These are phyloP conservation scores for Aegotheles bennettii DNA, from an alignment of 2,113 vertebrate species.

Conservation along the genomic window DNA sequence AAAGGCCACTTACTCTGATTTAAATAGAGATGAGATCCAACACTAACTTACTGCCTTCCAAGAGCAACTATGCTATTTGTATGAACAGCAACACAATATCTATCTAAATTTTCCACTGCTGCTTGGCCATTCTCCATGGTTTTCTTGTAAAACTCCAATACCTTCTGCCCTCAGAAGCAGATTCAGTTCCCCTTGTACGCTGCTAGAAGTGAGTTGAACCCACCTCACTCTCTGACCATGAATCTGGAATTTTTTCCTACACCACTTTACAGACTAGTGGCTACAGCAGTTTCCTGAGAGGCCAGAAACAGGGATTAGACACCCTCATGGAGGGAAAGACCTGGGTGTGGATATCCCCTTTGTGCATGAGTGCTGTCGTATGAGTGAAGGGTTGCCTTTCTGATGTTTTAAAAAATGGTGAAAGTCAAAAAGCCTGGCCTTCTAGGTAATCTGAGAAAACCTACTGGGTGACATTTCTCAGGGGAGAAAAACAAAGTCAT, in stretches of 20 bases:
- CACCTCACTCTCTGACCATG: not conserved
- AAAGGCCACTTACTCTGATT: not conserved
- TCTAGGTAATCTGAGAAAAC: not conserved
- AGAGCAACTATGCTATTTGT: not conserved
- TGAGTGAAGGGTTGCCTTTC: not conserved
- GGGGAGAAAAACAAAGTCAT: not conserved
- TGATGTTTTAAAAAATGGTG: not conserved
- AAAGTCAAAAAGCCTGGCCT: not conserved
- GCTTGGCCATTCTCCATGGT: not conserved
- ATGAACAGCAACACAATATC: slow-evolving; percentile 24
- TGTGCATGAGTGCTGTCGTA: not conserved
- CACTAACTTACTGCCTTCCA: slow-evolving; percentile 1
- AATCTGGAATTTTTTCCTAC: slow-evolving; percentile 28
- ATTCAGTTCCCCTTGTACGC: not conserved
- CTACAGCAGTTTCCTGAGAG: not conserved
- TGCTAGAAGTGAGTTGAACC: not conserved
- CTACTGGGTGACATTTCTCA: not conserved
- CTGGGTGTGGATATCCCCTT: not conserved
- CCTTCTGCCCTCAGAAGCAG: not conserved
- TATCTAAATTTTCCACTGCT: not conserved
- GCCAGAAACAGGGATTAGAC: not conserved
- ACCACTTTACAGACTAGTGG: not conserved
- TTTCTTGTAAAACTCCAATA: not conserved
- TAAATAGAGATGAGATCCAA: not conserved
- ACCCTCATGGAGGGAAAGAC: not conserved